Evolutionary conservation across 92 coral and sea anemone species (phyloP), one percentile per base, ranked within the genome.

Genomic region (Umimayanthus chanpuru): DNA sequence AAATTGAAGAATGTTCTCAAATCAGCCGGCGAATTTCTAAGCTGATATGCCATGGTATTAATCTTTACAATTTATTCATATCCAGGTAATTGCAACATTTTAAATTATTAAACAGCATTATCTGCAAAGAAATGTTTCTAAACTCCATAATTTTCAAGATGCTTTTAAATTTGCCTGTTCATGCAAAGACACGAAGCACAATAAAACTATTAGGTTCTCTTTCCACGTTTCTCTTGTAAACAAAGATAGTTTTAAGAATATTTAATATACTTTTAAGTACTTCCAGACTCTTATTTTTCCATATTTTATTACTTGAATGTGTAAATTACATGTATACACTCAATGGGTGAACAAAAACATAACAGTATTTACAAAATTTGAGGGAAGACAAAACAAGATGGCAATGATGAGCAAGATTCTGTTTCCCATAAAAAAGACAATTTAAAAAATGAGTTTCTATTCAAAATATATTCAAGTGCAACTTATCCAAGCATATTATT

Each of bases 91-190:
- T 75, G 44, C 18, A 40, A 32, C 44, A 36, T 53, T 15, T 12
- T 75, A 43, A 75, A 75, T 75, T 75, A 36, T 75, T 75, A 38
- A 75, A 39, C 50, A 75, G 78, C 21, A 36, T 73, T 73, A 40
- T 75, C 68, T 61, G 26, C 26, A 18, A 23, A 61, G 1, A 23
- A 61, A 61, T 56, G 65, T 56, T 56, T 56, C 65, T 2, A 73
- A 73, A 73, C 10, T 29, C 10, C 50, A 7, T 32, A 32, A 32
- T 32, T 7, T 47, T 9, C 50, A 47, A 6, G 50, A 47, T 47
- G 50, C 11, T 47, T 47, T 47, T 11, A 9, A 47, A 47, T 5
- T 26, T 15, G 9, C 26, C 21, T 30, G 39, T 73, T 40, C 23
- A 73, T 38, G 47, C 12, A 73, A 16, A 47, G 50, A 47, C 9